Percentiles rank a stretch among this genome's conserved stretches.
Evolutionary conservation across 1,140 invertebrate species (phyloP).

Genomic region (Kradibia gibbosae): DNA sequence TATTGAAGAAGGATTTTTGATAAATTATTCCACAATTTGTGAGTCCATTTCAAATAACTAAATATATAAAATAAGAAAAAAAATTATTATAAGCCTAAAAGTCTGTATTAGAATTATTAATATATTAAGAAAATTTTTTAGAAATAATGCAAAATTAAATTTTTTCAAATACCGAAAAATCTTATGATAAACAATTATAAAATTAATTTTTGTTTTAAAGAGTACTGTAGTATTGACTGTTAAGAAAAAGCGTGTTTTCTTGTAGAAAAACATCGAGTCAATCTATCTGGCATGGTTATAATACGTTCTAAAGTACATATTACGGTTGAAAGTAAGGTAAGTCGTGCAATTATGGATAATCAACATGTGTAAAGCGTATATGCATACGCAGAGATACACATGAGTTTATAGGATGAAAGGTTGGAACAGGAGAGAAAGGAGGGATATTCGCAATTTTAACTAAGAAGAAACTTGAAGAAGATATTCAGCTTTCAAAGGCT

Average conservation of each 20-base stretch:
- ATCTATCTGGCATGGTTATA: not conserved
- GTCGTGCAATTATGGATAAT: not conserved
- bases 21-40: too few species aligned
- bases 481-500: not conserved
- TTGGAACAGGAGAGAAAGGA: not conserved
- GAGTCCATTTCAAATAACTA: too few species aligned
- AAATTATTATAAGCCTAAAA: too few species aligned
- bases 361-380: not conserved
- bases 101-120: too few species aligned
- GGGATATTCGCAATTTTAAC: not conserved
- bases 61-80: too few species aligned
- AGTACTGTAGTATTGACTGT: not conserved
- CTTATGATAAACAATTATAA: too few species aligned
- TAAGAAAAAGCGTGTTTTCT: slow-evolving; percentile 34
- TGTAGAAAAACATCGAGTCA: not conserved
- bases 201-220: not conserved
- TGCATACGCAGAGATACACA: not conserved
- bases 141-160: not conserved
- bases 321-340: slow-evolving; percentile 15
- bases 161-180: not conserved
- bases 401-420: not conserved
- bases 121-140: not conserved
- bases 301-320: too few species aligned
- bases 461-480: not conserved
- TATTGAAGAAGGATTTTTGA: too few species aligned